Percentiles rank a stretch among this genome's conserved stretches.
Conservation (phyloP, 1,140 invertebrate species). For the Copidosoma floridanum region DNA sequence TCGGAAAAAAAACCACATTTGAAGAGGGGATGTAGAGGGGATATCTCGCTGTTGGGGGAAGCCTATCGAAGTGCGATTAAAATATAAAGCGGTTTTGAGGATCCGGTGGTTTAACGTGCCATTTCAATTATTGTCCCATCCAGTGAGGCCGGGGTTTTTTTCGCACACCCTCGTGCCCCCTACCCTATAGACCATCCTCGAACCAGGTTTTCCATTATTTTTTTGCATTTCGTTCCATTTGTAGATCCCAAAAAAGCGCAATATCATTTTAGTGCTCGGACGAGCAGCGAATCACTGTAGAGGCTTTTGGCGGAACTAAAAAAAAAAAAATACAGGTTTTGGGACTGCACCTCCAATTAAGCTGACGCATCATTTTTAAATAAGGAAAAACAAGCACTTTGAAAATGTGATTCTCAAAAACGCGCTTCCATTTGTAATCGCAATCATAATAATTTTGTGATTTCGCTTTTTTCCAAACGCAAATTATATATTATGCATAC, state of each 20-base stretch:
- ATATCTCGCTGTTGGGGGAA: conserved; percentile 36
- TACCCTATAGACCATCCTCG: conserved; percentile 38
- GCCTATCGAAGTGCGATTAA: conserved; percentile 52
- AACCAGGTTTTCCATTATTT: conserved; percentile 32
- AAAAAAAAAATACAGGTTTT: too few species aligned
- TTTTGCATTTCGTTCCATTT: conserved; percentile 39
- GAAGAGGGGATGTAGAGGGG: conserved; percentile 20
- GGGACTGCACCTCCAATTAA: too few species aligned
- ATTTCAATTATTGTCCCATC: conserved; percentile 52
- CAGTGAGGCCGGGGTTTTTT: conserved; percentile 42
- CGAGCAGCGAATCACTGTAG: conserved; percentile 22
- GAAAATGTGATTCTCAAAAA: too few species aligned
- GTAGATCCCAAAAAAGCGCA: conserved; percentile 48
- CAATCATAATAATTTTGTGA: too few species aligned
- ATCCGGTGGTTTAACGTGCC: conserved; percentile 53
- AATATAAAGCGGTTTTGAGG: conserved; percentile 55
- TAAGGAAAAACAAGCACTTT: too few species aligned
- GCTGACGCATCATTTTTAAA: too few species aligned
- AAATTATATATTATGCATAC: too few species aligned
- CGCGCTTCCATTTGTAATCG: too few species aligned
- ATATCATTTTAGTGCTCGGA: conserved; percentile 48
- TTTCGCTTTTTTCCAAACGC: too few species aligned
- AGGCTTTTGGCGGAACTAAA: conserved; percentile 19
- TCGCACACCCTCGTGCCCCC: conserved; percentile 36
- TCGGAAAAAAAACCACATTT: conserved; percentile 12